Conservation (phyloP, 2,797 vertebrate species). For the Alfaro cultratus region DNA sequence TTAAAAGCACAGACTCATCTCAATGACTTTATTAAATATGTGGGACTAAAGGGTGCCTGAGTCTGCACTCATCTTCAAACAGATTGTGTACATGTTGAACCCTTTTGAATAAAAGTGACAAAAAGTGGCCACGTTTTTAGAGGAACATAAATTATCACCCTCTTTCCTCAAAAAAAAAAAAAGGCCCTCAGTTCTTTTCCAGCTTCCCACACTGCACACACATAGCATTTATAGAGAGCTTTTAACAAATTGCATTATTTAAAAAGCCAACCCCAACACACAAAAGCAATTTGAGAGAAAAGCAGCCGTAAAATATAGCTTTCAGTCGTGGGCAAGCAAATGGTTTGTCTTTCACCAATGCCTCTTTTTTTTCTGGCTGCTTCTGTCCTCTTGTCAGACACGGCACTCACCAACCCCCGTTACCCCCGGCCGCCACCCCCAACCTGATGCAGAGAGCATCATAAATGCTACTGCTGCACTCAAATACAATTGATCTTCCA, state of each 20-base stretch:
- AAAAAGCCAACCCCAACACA: conserved; percentile 77
- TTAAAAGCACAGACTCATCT: conserved; percentile 37
- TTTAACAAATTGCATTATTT: conserved; percentile 84
- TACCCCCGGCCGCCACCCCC: conserved; percentile 15
- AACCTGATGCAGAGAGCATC: conserved; percentile 58
- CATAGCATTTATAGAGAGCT: conserved; percentile 77
- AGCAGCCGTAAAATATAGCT: conserved; percentile 77
- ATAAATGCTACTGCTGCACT: conserved; percentile 67
- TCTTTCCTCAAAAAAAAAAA: conserved; percentile 75
- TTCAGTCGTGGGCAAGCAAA: conserved; percentile 71
- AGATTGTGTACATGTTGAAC: conserved; percentile 67
- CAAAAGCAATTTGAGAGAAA: conserved; percentile 83
- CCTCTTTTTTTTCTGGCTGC: conserved; percentile 57
- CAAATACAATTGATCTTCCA: conserved; percentile 73
- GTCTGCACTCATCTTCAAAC: conserved; percentile 61
- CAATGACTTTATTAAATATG: conserved; percentile 70
- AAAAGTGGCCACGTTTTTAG: conserved; percentile 69
- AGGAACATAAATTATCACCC: conserved; percentile 77
- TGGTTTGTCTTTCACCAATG: conserved; percentile 72
- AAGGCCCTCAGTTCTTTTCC: conserved; percentile 65
- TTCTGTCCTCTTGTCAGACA: conserved; percentile 69
- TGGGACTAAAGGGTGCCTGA: conserved; percentile 42
- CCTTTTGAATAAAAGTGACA: conserved; percentile 60
- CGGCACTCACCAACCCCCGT: conserved; percentile 19
- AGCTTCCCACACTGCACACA: conserved; percentile 70